phyloP scores from a whole-genome alignment of 2,113 vertebrate species.

The Albula goreensis region DNA sequence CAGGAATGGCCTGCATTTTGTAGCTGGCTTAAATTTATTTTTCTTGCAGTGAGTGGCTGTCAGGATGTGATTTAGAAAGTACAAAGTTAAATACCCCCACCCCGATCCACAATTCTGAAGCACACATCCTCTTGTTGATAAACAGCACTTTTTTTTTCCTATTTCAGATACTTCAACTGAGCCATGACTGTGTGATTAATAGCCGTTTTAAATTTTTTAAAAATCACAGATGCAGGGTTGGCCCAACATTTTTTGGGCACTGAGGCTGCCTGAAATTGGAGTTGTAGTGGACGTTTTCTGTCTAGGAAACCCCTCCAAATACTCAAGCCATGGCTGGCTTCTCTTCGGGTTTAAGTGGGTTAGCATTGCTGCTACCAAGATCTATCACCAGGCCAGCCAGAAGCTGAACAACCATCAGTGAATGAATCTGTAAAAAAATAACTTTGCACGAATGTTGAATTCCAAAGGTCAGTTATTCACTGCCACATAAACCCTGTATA shows the following conservation, averaged over 20 bases:
- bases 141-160: not conserved
- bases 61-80: not conserved
- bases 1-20: not conserved
- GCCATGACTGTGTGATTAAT: not conserved
- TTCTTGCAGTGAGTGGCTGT: not conserved
- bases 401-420: not conserved
- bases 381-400: not conserved
- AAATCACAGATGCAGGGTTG: not conserved
- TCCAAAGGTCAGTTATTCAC: not conserved
- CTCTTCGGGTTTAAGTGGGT: not conserved
- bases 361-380: not conserved
- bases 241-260: no score
- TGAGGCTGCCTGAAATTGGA: no score
- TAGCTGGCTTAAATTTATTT: not conserved
- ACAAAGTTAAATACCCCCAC: not conserved
- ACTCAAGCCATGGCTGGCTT: not conserved
- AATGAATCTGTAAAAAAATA: not conserved
- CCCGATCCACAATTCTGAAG: not conserved
- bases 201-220: not conserved
- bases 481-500: not conserved
- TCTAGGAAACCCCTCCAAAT: not conserved
- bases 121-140: not conserved
- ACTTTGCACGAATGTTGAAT: not conserved
- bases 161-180: not conserved
- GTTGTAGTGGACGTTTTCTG: not conserved